Base-by-base conservation (phyloP, 1,140 invertebrate species). In the Geopemphigus sp. region DNA sequence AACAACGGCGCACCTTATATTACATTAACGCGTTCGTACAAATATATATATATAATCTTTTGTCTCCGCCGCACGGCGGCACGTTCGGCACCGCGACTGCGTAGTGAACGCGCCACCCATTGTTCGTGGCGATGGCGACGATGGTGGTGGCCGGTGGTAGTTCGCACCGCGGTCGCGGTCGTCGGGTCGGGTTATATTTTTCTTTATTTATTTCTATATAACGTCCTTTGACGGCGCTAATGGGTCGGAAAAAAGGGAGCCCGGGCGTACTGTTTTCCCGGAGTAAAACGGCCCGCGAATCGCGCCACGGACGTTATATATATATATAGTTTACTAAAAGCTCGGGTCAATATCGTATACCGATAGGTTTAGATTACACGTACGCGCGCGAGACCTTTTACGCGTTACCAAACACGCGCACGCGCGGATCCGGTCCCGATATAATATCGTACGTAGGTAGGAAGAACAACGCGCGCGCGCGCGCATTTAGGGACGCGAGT, bases 351-450 rank as follows among this genome's bases (percentile, higher is more conserved):
- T 39, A 39, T 39, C 8, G 8, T 39, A 8, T 4, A 22, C 57
- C 74, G 24, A 63, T 78, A 57, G 57, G 74, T 78, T 78, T 78
- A 63, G 39, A 78, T 78, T 78, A 63, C 74, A 76, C 22, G 47
- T 22, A 22, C 14, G 5, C 29, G 19, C 32, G 19, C 39, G 39
- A 56, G 24, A 57, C 29, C 14, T 68, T 24, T 39, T 39, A 39
- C n/a, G n/a, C n/a, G n/a, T n/a, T n/a, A n/a, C n/a, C n/a, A n/a
- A n/a, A n/a, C 8, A 39, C 32, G 8, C 32, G 32, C 32, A 39
- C 8, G 11, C 19, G 11, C 8, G 19, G 29, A 66, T 66, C 29
- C 29, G 63, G 29, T 39, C n/a, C 19, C 32, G 32, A 39, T 39
- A 39, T 39, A 39, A 39, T 39, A 39, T 4, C 8, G 8, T 39